phyloP scores from a whole-genome alignment of 2,797 vertebrate species.

The Coccyzus lansbergi region DNA sequence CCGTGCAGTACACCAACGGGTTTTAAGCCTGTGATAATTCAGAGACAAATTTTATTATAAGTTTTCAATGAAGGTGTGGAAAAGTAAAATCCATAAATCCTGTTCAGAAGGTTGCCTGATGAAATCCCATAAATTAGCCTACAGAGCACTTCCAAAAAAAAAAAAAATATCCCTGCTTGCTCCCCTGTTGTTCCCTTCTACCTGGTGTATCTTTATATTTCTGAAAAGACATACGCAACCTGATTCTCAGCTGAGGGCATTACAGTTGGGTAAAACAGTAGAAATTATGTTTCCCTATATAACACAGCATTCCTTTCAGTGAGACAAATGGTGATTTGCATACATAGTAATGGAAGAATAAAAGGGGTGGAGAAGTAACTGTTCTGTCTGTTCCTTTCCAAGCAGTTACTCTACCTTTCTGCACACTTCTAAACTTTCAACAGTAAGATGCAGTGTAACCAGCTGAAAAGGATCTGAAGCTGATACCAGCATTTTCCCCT shows the following conservation, averaged over 20 bases:
- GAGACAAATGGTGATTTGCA: not conserved
- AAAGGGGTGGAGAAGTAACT: not conserved
- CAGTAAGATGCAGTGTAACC: not conserved
- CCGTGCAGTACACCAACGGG: not conserved
- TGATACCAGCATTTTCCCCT: accelerated
- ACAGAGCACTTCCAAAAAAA: not conserved
- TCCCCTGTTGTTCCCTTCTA: not conserved
- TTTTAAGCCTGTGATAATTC: accelerated
- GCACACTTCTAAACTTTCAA: not conserved
- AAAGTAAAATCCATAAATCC: not conserved
- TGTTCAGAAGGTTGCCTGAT: not conserved
- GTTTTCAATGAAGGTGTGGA: not conserved
- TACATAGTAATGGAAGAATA: not conserved
- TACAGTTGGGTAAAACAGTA: not conserved
- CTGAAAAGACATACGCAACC: not conserved
- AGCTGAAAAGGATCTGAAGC: not conserved
- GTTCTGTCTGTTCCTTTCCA: not conserved
- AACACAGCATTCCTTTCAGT: not conserved
- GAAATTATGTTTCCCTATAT: not conserved
- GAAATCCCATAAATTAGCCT: not conserved
- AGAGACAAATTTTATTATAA: not conserved
- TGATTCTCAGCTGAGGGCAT: not conserved
- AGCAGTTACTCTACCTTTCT: not conserved
- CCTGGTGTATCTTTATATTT: not conserved
- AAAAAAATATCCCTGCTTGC: not conserved